Evolutionary conservation across 2,113 vertebrate genomes (phyloP), one percentile per base, ranked within the genome.

Genomic region (Zapornia atra): DNA sequence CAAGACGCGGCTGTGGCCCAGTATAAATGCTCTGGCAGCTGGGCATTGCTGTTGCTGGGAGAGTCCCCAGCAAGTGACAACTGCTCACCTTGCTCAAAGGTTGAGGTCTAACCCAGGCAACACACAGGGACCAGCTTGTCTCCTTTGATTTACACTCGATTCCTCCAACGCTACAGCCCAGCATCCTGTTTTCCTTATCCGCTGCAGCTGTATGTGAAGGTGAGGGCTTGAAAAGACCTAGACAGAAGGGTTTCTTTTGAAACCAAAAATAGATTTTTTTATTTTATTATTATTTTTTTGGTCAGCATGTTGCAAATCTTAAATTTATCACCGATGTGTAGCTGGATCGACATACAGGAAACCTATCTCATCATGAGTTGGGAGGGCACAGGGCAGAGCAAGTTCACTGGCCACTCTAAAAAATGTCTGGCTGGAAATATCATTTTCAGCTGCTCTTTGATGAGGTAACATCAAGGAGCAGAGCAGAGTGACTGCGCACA

Each of bases 381-480:
- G 87, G 87, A 93, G 83, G 93, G 89, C 94, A 94, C 68, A 38
- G 94, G 73, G 94, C 96, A 96, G 59, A 72, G 31, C 0, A 3
- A 96, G 94, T 94, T 95, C 92, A 93, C 66, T 0, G 10, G n/a
- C 82, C 75, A 28, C 86, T 89, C 94, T 14, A 33, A 36, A 91
- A 91, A 61, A 54, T 0, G 1, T 53, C 78, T 76, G 84, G 44
- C 88, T 97, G 94, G 88, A 96, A 96, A 97, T 91, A 92, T 3
- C n/a, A 84, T 94, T 95, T 96, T 96, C 96, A 92, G 44, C 94
- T 93, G 80, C 88, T 92, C 86, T 96, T 96, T 96, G 96, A 94
- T 92, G 95, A 96, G 91, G 90, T 92, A 82, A 93, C 95, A 92
- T 96, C 95, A 96, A 90, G 94, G 92, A 91, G 86, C 69, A 72